Base-by-base conservation (phyloP, 2,888 invertebrate genomes). In the Caenorhabditis angaria region DNA sequence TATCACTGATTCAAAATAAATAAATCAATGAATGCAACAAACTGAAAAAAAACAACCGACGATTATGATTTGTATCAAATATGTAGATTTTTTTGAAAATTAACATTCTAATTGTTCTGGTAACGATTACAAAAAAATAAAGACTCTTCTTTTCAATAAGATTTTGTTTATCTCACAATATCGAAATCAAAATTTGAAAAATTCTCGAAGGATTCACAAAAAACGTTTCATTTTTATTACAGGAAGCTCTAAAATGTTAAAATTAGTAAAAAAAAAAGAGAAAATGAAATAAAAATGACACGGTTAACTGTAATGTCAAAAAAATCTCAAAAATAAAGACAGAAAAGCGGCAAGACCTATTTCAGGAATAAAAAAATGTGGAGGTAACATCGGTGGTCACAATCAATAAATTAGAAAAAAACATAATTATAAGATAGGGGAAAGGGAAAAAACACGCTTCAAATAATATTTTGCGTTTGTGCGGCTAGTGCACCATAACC, bases 401-500 rank as follows among this genome's bases (percentile, higher is more conserved):
- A 41, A 41, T 41, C 10, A 41, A 14, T 41, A 18, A 41, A n/a
- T n/a, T n/a, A n/a, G n/a, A 51, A 51, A 8, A 20, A 22, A 22
- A 51, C 47, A 62, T 61, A 64, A 61, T 70, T 18, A 12, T 54
- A 63, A 29, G 51, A 51, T 20, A 51, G 14, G 8, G 35, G 22
- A 51, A 51, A 20, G 5, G 14, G n/a, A 10, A 6, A 48, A n/a
- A 5, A 48, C 4, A 51, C 22, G 22, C 25, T 24, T 51, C 22
- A 51, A 20, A 51, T 51, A 5, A 51, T 51, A 51, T 51, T 51
- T 54, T 56, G 55, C 14, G 64, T 50, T 50, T 61, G 64, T 14
- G 67, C 50, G 20, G 74, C 69, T 32, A 74, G 35, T 27, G 65
- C 54, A 25, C 77, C 63, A 50, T 71, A 80, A 3, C 64, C 69